phyloP scores from a whole-genome alignment of 2,888 invertebrate species.

The Melieria picta region DNA sequence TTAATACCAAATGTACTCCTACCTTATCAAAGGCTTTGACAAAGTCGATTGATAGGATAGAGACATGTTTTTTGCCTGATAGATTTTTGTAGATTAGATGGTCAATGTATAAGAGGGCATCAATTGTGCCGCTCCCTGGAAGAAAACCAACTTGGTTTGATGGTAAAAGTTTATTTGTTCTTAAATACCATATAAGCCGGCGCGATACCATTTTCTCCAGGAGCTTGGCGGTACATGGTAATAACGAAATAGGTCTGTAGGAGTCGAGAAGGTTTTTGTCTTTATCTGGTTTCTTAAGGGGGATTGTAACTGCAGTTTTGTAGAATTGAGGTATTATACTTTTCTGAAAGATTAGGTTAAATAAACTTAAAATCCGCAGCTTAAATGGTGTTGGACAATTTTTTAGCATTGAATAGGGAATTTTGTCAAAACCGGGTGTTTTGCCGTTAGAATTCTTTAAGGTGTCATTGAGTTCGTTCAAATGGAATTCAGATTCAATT shows the following conservation, averaged over 20 bases:
- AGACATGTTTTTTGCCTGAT: slow-evolving; percentile 32
- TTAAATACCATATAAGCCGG: slow-evolving; percentile 50
- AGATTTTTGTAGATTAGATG: slow-evolving; percentile 12
- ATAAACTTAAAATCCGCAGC: slow-evolving; percentile 10
- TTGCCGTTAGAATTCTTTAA: background rate
- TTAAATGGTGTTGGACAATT: background rate
- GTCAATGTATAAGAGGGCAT: slow-evolving; percentile 20
- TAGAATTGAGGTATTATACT: slow-evolving; percentile 15
- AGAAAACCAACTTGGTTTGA: slow-evolving; percentile 27
- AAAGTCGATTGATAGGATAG: slow-evolving; percentile 27
- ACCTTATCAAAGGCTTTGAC: slow-evolving; percentile 29
- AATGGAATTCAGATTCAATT: no score
- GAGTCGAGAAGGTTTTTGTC: background rate
- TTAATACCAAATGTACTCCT: slow-evolving; percentile 17
- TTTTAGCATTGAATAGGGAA: slow-evolving; percentile 21
- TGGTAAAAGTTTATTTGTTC: slow-evolving; percentile 19
- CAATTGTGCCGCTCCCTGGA: slow-evolving; percentile 15
- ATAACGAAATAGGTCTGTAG: slow-evolving; percentile 18
- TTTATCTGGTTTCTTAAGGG: slow-evolving; percentile 17
- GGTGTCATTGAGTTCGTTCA: no score
- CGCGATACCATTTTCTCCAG: slow-evolving; percentile 27
- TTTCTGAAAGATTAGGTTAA: slow-evolving; percentile 13
- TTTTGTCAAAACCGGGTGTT: slow-evolving; percentile 20
- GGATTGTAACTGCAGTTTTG: slow-evolving; percentile 16
- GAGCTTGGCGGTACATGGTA: slow-evolving; percentile 20